Evolutionary conservation across 2,113 vertebrate species (phyloP).

Genomic region (Microcebus murinus): DNA sequence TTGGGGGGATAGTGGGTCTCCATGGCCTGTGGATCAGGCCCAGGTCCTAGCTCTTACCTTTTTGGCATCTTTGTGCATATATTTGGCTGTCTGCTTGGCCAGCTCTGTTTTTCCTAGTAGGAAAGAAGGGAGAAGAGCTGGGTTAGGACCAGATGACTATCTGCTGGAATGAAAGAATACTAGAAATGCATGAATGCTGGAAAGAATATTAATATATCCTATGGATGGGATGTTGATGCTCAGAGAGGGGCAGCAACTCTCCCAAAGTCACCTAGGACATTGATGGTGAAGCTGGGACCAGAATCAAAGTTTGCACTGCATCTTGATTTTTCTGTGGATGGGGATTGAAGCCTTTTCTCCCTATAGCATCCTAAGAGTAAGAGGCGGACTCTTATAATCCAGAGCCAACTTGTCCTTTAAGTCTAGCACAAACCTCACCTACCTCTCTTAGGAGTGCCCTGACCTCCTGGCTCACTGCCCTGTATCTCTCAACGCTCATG

Average conservation of each 20-base stretch:
- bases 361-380: not conserved
- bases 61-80: slow-evolving; percentile 97
- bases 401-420: slow-evolving; percentile 28
- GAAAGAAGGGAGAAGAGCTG: not conserved
- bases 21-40: not conserved
- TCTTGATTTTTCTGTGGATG: not conserved
- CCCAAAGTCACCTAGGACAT: not conserved
- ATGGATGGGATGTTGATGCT: not conserved
- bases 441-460: not conserved
- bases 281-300: not conserved
- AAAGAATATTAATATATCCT: not conserved
- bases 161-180: not conserved
- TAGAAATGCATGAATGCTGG: not conserved
- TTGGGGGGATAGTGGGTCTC: not conserved
- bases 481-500: not conserved
- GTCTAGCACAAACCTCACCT: not conserved
- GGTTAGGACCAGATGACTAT: not conserved
- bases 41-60: slow-evolving; percentile 87
- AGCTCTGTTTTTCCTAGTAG: slow-evolving; percentile 95
- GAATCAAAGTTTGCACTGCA: not conserved
- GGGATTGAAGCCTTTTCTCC: not conserved
- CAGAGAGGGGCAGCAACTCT: not conserved
- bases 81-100: slow-evolving; percentile 97
- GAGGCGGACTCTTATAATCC: not conserved
- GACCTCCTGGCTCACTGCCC: not conserved